phyloP scores from a whole-genome alignment of 2,888 invertebrate species.

The Escarpia spicata region DNA sequence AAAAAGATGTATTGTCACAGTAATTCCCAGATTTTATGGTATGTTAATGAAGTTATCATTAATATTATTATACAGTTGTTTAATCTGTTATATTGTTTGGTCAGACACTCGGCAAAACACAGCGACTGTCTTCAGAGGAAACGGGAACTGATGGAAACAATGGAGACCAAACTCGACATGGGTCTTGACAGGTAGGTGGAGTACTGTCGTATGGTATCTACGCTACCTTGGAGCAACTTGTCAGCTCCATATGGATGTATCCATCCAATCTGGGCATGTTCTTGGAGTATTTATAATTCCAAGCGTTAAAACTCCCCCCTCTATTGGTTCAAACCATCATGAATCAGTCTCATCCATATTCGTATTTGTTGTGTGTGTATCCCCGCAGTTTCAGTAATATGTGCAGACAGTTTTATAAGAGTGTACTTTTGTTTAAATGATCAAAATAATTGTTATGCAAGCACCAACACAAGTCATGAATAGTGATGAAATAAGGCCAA shows the following conservation, averaged over 20 bases:
- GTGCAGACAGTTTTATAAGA: too few relatives aligned
- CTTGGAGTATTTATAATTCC: background rate
- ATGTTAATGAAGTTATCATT: too few relatives aligned
- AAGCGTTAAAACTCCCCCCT: background rate
- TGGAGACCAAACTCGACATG: slow-evolving; percentile 87
- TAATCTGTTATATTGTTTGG: slow-evolving; percentile 39
- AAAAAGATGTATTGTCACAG: background rate
- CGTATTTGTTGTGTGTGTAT: too few relatives aligned
- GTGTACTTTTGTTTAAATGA: too few relatives aligned
- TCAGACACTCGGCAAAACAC: slow-evolving; percentile 85
- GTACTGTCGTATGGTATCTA: background rate
- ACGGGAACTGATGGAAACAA: slow-evolving; percentile 82
- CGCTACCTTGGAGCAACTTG: background rate
- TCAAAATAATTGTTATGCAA: too few relatives aligned
- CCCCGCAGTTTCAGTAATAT: too few relatives aligned
- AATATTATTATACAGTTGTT: background rate
- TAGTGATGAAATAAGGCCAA: too few relatives aligned
- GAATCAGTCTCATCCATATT: too few relatives aligned
- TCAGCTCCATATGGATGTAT: background rate
- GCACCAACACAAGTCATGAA: too few relatives aligned
- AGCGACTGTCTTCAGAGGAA: slow-evolving; percentile 90
- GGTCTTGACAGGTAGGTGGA: slow-evolving; percentile 65
- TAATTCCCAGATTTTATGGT: too few relatives aligned
- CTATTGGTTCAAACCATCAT: too few relatives aligned
- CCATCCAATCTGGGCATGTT: background rate